These are phyloP conservation scores for Nephrotoma flavescens DNA, from an alignment of 2,888 invertebrate species.

Conservation along the genomic window DNA sequence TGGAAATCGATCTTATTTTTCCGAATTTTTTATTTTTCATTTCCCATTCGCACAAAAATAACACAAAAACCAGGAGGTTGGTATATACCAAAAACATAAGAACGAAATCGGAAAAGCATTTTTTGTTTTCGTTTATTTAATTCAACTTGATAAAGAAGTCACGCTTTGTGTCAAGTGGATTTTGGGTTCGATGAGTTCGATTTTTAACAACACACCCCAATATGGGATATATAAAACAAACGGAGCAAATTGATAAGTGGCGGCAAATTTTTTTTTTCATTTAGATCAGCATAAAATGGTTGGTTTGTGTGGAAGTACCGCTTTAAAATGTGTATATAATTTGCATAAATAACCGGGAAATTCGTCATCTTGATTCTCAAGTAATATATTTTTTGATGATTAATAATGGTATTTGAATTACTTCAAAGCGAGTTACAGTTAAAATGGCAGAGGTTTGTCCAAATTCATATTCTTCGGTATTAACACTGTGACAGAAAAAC, in stretches of 20 bases:
- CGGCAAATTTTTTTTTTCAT: background rate
- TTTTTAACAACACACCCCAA: background rate
- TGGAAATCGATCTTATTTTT: conserved; percentile 1
- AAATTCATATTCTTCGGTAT: too few relatives aligned
- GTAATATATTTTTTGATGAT: too few relatives aligned
- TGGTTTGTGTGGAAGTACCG: background rate
- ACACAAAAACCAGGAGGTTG: background rate
- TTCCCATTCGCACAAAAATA: background rate
- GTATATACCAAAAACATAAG: background rate
- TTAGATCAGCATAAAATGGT: background rate
- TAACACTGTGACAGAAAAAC: too few relatives aligned
- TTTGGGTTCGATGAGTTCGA: conserved; percentile 2
- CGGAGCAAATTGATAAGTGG: background rate
- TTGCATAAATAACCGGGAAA: background rate
- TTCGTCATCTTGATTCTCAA: too few relatives aligned
- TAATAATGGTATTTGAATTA: too few relatives aligned
- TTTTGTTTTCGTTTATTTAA: background rate
- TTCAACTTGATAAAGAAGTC: conserved; percentile 3
- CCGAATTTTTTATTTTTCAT: background rate
- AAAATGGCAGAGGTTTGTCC: too few relatives aligned
- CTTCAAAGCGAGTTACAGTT: too few relatives aligned
- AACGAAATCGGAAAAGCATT: background rate
- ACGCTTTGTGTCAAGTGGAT: conserved; percentile 1
- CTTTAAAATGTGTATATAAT: background rate
- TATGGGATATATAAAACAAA: background rate